Evolutionary conservation across 2,797 vertebrate species (phyloP).

Genomic region (Propithecus deckenii): DNA sequence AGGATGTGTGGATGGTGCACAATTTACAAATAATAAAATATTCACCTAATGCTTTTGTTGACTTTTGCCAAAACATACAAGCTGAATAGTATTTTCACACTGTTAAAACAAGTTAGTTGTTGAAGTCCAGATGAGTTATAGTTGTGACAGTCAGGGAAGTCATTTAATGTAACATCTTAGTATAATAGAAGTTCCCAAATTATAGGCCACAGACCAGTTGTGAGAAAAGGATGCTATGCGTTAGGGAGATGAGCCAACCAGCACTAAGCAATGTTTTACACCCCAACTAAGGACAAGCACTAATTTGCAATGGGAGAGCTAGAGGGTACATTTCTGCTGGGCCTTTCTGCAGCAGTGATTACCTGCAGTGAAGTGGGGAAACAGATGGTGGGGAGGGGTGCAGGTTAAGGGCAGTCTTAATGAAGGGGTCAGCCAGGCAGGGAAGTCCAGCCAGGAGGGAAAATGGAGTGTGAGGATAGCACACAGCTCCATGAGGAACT

Average conservation of each 20-base stretch:
- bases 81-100: neutral
- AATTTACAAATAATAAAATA: neutral
- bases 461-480: neutral
- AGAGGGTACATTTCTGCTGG: neutral
- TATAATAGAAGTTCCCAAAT: neutral
- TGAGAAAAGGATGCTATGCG: neutral
- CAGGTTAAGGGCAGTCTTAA: neutral
- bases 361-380: neutral
- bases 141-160: neutral
- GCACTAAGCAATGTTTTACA: neutral
- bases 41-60: neutral
- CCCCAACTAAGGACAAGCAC: neutral
- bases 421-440: neutral
- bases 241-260: neutral
- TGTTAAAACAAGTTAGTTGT: neutral
- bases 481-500: neutral
- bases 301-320: neutral
- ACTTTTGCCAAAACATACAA: neutral
- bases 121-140: neutral
- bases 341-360: neutral
- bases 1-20: neutral
- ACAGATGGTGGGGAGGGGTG: too few relatives aligned
- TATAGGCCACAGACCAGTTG: neutral
- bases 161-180: neutral
- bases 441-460: neutral